Base-by-base conservation (phyloP, 2,113 vertebrate genomes). In the Leptodactylus fuscus region DNA sequence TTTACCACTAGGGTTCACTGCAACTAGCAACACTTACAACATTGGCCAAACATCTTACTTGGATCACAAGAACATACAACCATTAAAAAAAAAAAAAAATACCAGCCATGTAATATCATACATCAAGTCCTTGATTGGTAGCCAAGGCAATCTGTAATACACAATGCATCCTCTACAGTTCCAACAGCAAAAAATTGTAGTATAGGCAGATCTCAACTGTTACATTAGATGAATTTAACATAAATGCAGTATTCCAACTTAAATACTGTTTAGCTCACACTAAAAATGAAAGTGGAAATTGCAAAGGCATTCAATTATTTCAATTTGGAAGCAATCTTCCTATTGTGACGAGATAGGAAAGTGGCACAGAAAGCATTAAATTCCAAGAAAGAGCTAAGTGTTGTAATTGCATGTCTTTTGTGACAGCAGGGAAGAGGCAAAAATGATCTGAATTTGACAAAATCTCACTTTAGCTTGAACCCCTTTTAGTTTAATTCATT, bases 311-410 rank as follows among this genome's bases (percentile, higher is more conserved):
- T 82, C 65, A 82, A 82, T 82, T 82, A 82, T 82, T 27, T 53
- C 70, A 85, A 85, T 85, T 77, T 77, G 53, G 58, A 67, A 49
- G 82, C 18, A 78, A 77, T 85, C 73, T 85, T 76, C 73, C 74
- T 85, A 77, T 85, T 85, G 55, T 77, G 58, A 85, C 1, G 29
- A 85, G 73, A 77, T 62, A 85, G 36, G 58, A 77, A 67, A 85
- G 55, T 84, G 38, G 55, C 32, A 85, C 27, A 85, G n/a, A 85
- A 85, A 67, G 82, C 82, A 84, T 84, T 76, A 77, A 22, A 77
- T 67, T 77, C 58, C 11, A 46, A 34, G 69, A 77, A 84, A 76
- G 12, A 85, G 24, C 73, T 67, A 78, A 77, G 75, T 85, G 82
- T 67, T 62, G 41, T 51, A 77, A 85, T 85, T 85, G 58, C 58